These are phyloP conservation scores for Temnothorax nylanderi DNA, from an alignment of 1,140 invertebrate species.

Conservation along the genomic window DNA sequence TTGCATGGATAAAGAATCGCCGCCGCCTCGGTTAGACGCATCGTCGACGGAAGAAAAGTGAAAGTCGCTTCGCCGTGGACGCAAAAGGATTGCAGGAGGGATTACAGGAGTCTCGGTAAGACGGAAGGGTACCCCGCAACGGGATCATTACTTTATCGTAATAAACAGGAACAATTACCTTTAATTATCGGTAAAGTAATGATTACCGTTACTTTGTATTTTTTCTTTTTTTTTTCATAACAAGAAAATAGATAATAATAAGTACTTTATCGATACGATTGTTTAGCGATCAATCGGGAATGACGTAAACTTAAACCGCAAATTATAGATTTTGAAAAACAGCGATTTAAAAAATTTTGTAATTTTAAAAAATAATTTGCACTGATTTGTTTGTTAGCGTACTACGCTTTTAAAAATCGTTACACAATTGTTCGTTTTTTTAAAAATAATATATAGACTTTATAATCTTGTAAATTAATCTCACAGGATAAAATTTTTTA, in stretches of 20 bases:
- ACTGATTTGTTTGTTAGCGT: neutral
- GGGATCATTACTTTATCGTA: constrained; percentile 20
- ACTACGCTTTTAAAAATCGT: neutral
- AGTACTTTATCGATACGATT: neutral
- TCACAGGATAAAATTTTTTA: neutral
- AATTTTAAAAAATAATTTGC: neutral
- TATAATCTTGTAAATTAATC: neutral
- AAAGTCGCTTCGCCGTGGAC: constrained; percentile 58
- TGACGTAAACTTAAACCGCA: neutral
- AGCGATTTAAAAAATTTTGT: neutral
- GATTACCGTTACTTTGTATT: neutral
- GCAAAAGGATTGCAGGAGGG: constrained; percentile 35
- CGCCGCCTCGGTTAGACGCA: constrained; percentile 76
- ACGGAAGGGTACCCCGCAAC: neutral
- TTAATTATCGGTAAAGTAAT: neutral
- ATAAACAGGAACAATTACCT: neutral
- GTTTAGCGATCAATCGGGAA: neutral
- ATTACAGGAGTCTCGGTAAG: constrained; percentile 35
- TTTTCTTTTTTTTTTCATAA: neutral
- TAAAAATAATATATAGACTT: neutral
- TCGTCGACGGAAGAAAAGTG: constrained; percentile 63
- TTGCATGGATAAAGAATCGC: constrained; percentile 80
- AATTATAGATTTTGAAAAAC: neutral
- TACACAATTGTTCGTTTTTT: too few species aligned
- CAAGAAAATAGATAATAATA: neutral